Conservation (phyloP, 2,113 vertebrate species). For the Apteryx owenii region DNA sequence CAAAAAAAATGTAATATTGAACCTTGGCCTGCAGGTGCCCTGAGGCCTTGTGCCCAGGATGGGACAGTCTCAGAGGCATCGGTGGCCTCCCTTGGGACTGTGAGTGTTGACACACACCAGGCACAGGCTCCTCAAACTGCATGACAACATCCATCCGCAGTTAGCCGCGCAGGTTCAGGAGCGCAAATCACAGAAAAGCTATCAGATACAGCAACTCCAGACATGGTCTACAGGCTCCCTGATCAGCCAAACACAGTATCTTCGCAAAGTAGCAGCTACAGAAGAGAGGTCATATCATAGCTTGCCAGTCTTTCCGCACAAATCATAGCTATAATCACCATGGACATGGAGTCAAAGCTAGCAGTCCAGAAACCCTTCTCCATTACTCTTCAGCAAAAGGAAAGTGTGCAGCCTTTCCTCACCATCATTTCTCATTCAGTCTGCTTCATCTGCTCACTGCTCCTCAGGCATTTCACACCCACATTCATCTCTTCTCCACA, state of each 20-base stretch:
- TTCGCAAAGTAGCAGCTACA: accelerated
- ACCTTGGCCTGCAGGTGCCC: neutral
- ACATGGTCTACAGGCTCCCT: neutral
- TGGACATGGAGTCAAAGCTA: neutral
- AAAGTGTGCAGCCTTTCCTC: neutral
- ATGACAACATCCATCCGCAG: neutral
- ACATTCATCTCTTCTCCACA: neutral
- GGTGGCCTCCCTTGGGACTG: neutral
- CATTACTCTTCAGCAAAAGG: neutral
- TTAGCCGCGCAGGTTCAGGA: neutral
- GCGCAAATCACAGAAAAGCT: neutral
- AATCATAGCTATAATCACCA: neutral
- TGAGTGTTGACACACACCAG: neutral
- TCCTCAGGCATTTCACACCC: neutral
- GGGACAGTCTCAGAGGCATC: neutral
- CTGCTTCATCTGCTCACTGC: neutral
- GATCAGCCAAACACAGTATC: neutral
- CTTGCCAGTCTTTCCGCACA: neutral
- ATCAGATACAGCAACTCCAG: neutral
- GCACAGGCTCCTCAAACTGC: neutral
- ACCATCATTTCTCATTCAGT: neutral
- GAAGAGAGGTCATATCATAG: neutral
- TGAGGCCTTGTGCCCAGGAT: too few species aligned
- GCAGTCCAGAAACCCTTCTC: neutral
- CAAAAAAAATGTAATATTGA: neutral